Conservation (phyloP, 2,888 invertebrate species). For the Trissolcus japonicus region DNA sequence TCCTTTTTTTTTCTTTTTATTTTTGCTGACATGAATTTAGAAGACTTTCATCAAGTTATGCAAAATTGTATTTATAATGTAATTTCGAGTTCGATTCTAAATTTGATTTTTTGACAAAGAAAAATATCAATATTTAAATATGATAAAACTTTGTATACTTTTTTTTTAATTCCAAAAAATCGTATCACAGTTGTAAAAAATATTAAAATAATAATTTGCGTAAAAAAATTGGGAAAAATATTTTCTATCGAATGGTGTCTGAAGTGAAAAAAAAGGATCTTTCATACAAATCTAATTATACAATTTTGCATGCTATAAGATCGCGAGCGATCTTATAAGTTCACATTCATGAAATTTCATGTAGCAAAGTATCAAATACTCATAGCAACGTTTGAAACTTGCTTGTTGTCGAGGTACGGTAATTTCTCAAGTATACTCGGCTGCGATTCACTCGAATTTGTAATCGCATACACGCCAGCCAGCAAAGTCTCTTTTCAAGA, state of each 20-base stretch:
- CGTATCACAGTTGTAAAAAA: no score
- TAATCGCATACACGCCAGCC: constrained; percentile 43
- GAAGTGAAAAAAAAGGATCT: not conserved
- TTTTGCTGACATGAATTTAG: constrained; percentile 31
- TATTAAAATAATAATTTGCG: not conserved
- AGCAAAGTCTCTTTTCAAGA: constrained; percentile 22
- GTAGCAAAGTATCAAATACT: constrained; percentile 52
- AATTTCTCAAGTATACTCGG: constrained; percentile 54
- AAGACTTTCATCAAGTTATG: constrained; percentile 39
- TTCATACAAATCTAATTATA: constrained; percentile 44
- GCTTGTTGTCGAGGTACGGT: constrained; percentile 52
- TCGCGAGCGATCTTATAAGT: constrained; percentile 41
- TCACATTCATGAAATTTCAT: constrained; percentile 49
- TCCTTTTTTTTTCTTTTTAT: constrained; percentile 48
- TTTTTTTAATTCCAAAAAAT: no score
- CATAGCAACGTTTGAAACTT: constrained; percentile 49
- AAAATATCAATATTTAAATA: no score
- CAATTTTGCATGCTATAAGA: constrained; percentile 38
- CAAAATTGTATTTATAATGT: constrained; percentile 45
- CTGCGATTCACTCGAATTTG: constrained; percentile 51
- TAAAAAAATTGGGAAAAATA: no score
- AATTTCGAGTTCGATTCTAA: constrained; percentile 37
- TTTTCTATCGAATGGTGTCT: not conserved
- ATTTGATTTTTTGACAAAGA: constrained; percentile 18
- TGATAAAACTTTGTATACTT: no score